Conservation (phyloP, 1,140 invertebrate species). For the fruit fly (Drosophila melanogaster) region Release_6_plus_ISO1_MT NT_033777.3:24305501-24306000, state of each 20-base stretch:
- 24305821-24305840: neutral
- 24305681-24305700: constrained; percentile 15
- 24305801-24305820: neutral
- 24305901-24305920: constrained; percentile 90
- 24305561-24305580: neutral
- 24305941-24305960: constrained; percentile 88
- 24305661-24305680: constrained; percentile 19
- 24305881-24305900: constrained; percentile 88
- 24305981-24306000: constrained; percentile 92
- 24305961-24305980: constrained; percentile 92
- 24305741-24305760: constrained; percentile 26
- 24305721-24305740: constrained; percentile 16
- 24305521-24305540: constrained; percentile 79
- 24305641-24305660: constrained; percentile 25
- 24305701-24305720: constrained; percentile 1
- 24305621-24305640: constrained; percentile 30
- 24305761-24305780: neutral
- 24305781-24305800: too few species aligned
- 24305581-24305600: neutral
- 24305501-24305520: constrained; percentile 88
- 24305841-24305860: neutral
- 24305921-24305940: constrained; percentile 88
- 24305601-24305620: constrained; percentile 5
- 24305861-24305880: neutral
- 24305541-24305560: constrained; percentile 69